Base-by-base conservation (phyloP, 2,888 invertebrate genomes). In the Yponomeuta evonymella region DNA sequence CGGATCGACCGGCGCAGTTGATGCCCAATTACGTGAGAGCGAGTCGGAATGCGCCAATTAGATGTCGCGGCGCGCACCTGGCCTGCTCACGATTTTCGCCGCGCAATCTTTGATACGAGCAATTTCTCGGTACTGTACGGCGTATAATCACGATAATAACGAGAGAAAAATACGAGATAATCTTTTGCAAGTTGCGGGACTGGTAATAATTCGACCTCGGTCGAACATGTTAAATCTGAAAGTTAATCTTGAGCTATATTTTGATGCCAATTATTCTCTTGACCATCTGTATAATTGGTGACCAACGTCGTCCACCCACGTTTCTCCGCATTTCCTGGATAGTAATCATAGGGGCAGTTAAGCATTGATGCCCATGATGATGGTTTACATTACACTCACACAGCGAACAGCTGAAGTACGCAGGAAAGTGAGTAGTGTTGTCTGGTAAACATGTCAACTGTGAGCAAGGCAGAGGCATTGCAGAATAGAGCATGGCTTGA, bases 21-120 rank as follows among this genome's bases (percentile, higher is more conserved):
- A 85, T 81, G 81, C 83, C 88, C 89, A 89, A 90, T 90, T 89
- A 89, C 83, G 82, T 72, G 83, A 82, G 81, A 86, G 90, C 86
- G 89, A 87, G 86, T 82, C 81, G 83, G 84, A 82, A 81, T 83
- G 85, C 51, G 86, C 89, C 90, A 90, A 89, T 90, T 90, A 89
- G 85, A 83, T 82, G 84, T 84, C 76, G 81, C 79, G 43, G 79
- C 78, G 85, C 85, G 83, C 89, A 89, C 89, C 89, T 89, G 90
- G 88, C 83, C 69, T 9, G 65, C 51, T 80, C 88, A 88, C 89
- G 89, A 88, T 33, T 63, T 79, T 78, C 81, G 88, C 79, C 81
- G 88, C 85, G 84, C 84, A 75, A 78, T 79, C 74, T 81, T 78
- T 77, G 80, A 83, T 85, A 33, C 63, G 63, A 70, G 43, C 23